A percentile compares a stretch with the other conserved stretches of the same genome.
phyloP scores from a whole-genome alignment of 1,140 invertebrate species.

The Belonocnema kinseyi region DNA sequence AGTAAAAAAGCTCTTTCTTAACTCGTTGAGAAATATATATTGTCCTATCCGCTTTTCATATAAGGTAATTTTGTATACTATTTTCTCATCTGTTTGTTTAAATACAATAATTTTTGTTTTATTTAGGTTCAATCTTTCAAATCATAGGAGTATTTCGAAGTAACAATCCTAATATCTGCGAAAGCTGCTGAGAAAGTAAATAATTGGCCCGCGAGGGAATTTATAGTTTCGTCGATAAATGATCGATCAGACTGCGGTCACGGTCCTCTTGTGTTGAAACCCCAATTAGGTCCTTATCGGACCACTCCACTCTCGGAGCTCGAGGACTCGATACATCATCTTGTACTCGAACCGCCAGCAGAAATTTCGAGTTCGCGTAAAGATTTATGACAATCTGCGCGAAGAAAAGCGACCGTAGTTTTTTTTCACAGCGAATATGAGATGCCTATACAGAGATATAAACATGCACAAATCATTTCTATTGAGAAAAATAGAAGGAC shows the following conservation, averaged over 20 bases:
- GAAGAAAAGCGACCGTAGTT: background rate
- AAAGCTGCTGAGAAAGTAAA: background rate
- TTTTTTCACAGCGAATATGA: background rate
- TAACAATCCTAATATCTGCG: too few relatives aligned
- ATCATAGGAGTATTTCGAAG: too few relatives aligned
- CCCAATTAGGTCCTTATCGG: conserved; percentile 10
- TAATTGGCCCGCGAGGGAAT: background rate
- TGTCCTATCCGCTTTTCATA: too few relatives aligned
- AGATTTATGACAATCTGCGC: background rate
- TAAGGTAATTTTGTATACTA: too few relatives aligned
- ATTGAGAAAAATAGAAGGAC: background rate
- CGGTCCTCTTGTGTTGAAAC: background rate
- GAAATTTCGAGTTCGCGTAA: conserved; percentile 13
- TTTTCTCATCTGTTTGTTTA: background rate
- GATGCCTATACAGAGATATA: background rate
- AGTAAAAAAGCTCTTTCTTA: too few relatives aligned
- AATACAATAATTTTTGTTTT: background rate
- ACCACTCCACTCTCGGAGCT: background rate
- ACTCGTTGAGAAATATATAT: too few relatives aligned
- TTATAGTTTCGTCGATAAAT: conserved; percentile 4
- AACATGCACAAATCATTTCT: conserved; percentile 4
- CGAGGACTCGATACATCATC: conserved; percentile 8
- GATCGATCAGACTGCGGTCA: background rate
- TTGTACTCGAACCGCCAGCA: background rate
- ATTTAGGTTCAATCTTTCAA: too few relatives aligned